Evolutionary conservation across 92 coral and sea anemone species (phyloP).

Genomic region (Palythoa grandiflora): DNA sequence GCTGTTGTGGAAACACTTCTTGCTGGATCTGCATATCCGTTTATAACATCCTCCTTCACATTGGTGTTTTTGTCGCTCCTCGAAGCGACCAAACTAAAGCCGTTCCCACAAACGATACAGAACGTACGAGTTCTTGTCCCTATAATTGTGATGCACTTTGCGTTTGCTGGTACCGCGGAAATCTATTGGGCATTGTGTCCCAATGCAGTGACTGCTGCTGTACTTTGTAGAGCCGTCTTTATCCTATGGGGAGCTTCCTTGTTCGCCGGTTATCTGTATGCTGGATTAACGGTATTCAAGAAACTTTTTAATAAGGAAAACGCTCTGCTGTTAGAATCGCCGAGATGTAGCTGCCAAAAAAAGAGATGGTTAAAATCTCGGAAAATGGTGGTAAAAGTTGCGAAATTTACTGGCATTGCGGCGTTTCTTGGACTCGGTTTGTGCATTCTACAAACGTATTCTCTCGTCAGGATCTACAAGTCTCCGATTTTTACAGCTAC

Average conservation of each 20-base stretch:
- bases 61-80: constrained; percentile 38
- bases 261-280: constrained; percentile 29
- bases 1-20: constrained; percentile 24
- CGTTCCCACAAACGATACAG: constrained; percentile 25
- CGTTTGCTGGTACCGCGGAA: not conserved
- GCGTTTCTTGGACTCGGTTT: constrained; percentile 34
- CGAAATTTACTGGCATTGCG: constrained; percentile 35
- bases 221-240: constrained; percentile 20
- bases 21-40: constrained; percentile 23
- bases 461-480: constrained; percentile 20
- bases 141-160: not conserved
- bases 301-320: not conserved
- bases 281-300: constrained; percentile 21
- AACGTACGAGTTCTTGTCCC: constrained; percentile 18
- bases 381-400: constrained; percentile 15
- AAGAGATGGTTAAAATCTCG: constrained; percentile 1
- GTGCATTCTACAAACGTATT: constrained; percentile 16
- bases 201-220: constrained; percentile 6
- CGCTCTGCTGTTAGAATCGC: not conserved
- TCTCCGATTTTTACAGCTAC: constrained; percentile 8
- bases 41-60: constrained; percentile 28
- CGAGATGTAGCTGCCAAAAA: not conserved
- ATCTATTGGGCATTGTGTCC: not conserved
- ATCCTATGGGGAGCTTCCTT: constrained; percentile 31
- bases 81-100: constrained; percentile 27